Base-by-base conservation (phyloP, 2,113 vertebrate genomes). In the Geothlypis trichas region DNA sequence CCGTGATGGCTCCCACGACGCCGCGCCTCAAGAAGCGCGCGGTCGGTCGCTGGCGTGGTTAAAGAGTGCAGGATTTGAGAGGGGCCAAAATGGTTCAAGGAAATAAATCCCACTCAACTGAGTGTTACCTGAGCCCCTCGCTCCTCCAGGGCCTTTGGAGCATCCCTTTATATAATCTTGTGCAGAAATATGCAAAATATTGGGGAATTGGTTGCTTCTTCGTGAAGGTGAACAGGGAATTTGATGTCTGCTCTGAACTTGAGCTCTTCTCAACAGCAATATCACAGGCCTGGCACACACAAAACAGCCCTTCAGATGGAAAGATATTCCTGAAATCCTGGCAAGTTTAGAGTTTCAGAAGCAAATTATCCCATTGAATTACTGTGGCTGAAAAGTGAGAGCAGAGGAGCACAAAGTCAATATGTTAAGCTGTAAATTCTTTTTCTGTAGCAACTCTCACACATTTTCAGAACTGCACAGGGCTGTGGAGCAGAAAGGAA, bases 401-500 rank as follows among this genome's bases (percentile, higher is more conserved):
- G 19, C 63, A 41, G 65, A n/a, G 42, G 35, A 92, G 30, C 5
- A 17, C 0, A 0, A 81, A 81, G 21, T 1, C 5, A 81, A 35
- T 17, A 3, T 0, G 6, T 52, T 9, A 62, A 75, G 44, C 15
- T 66, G 31, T 31, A 78, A 87, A 66, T 68, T 61, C 31, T 31
- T 72, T 41, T 80, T 86, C 58, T 41, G 1, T 7, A 27, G 23
- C 7, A 19, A 69, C 9, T 54, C 55, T 6, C 42, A 13, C 15
- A 7, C 0, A 0, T 39, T 44, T 84, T 58, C 51, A 35, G 63
- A 37, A 18, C 5, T 26, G 27, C 15, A 5, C 4, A 26, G 49
- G 2, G 11, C 35, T n/a, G 37, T 27, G 47, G 33, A 71, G 35
- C 39, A 84, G 57, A 19, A 49, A 35, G 13, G 13, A 42, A 78